Evolutionary conservation across 2,888 invertebrate genomes (phyloP).

Genomic region (Hipparchia sbordonii): DNA sequence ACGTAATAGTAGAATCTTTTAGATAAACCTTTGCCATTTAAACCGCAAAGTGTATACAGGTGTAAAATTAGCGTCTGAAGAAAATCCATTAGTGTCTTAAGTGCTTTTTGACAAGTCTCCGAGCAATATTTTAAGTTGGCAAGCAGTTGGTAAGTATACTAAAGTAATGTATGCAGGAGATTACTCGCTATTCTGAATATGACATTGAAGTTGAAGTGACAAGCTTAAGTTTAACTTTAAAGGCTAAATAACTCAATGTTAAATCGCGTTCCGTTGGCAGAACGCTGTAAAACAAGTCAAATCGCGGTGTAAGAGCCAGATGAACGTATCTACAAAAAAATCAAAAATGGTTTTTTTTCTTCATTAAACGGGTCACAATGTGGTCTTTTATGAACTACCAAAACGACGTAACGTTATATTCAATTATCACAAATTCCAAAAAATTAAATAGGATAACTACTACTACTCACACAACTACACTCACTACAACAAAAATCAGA

Average conservation of each 20-base stretch:
- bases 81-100: slow-evolving; percentile 19
- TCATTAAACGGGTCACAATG: too few relatives aligned
- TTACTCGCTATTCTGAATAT: background rate
- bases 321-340: too few relatives aligned
- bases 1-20: background rate
- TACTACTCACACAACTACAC: too few relatives aligned
- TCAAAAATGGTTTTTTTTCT: too few relatives aligned
- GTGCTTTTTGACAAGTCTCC: slow-evolving; percentile 19
- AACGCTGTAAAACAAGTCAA: too few relatives aligned
- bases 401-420: too few relatives aligned
- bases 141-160: background rate
- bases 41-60: slow-evolving; percentile 4
- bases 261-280: background rate
- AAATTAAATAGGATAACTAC: too few relatives aligned
- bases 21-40: slow-evolving; percentile 6
- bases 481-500: too few relatives aligned
- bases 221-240: background rate
- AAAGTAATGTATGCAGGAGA: background rate
- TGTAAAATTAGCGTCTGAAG: slow-evolving; percentile 17
- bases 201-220: background rate
- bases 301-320: too few relatives aligned
- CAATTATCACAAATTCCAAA: too few relatives aligned
- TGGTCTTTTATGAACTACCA: too few relatives aligned
- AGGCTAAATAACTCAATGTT: too few relatives aligned
- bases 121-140: slow-evolving; percentile 13